Percentiles rank a stretch among this genome's conserved stretches.
These are phyloP conservation scores for Neosilurus hyrtlii DNA, from an alignment of 2,797 vertebrate species.

Conservation along the genomic window DNA sequence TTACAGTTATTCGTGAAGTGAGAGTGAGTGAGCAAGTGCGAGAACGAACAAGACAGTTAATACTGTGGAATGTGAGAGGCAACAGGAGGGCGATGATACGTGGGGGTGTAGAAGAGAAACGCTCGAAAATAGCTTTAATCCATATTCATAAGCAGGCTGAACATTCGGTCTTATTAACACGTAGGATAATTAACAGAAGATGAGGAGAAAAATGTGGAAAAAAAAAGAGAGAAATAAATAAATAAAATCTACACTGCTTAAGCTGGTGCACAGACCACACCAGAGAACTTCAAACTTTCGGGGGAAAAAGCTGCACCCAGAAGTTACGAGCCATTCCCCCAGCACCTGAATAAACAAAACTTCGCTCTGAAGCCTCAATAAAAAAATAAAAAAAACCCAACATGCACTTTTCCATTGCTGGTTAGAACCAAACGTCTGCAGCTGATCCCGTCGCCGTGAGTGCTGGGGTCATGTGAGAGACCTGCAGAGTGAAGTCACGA, in stretches of 20 bases:
- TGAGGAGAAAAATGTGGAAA: slow-evolving; percentile 11
- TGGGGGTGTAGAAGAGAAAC: slow-evolving; percentile 47
- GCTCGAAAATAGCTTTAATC: slow-evolving; percentile 57
- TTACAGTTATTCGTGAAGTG: slow-evolving; percentile 31
- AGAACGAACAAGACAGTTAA: slow-evolving; percentile 44
- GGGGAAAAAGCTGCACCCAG: slow-evolving; percentile 8
- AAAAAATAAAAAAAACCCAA: slow-evolving; percentile 27
- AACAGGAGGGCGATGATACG: slow-evolving; percentile 50
- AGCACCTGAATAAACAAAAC: slow-evolving; percentile 57
- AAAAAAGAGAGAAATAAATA: not conserved
- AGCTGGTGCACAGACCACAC: not conserved
- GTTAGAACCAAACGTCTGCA: slow-evolving; percentile 32
- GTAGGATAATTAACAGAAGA: slow-evolving; percentile 56
- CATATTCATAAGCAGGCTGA: slow-evolving; percentile 70
- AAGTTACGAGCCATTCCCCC: slow-evolving; percentile 49
- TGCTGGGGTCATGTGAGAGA: slow-evolving; percentile 23
- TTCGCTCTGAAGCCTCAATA: slow-evolving; percentile 40
- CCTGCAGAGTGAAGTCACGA: not conserved
- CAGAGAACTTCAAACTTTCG: slow-evolving; percentile 31
- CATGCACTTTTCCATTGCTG: slow-evolving; percentile 22
- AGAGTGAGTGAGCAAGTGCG: slow-evolving; percentile 8
- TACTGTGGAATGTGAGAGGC: slow-evolving; percentile 48
- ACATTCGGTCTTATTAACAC: slow-evolving; percentile 67
- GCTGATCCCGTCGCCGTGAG: slow-evolving; percentile 27
- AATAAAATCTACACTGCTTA: not conserved